Evolutionary conservation across 2,888 invertebrate species (phyloP).

Genomic region (Xestia sexstrigata): DNA sequence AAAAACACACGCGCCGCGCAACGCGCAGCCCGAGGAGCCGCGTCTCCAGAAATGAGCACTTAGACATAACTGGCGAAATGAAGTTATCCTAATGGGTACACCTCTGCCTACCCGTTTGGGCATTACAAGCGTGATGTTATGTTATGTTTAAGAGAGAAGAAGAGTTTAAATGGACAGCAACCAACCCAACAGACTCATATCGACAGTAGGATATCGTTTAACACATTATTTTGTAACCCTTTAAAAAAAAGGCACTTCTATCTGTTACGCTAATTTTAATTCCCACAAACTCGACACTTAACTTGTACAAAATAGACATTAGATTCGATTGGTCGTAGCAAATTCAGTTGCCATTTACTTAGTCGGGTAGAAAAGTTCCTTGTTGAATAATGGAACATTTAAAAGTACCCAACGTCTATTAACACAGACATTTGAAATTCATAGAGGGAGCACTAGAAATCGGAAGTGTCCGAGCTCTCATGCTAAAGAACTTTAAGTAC

Average conservation of each 20-base stretch:
- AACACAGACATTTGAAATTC: constrained; percentile 54
- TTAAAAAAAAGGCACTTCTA: background rate
- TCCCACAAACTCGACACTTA: constrained; percentile 16
- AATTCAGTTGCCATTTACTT: constrained; percentile 35
- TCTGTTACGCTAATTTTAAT: constrained; percentile 1
- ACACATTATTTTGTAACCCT: background rate
- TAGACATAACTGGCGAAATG: too few species aligned
- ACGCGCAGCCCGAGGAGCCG: too few species aligned
- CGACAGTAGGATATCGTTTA: background rate
- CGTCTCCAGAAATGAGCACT: too few species aligned
- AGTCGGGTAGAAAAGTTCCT: constrained; percentile 37
- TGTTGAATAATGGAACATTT: constrained; percentile 56
- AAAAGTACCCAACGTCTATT: constrained; percentile 48
- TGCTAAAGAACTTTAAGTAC: constrained; percentile 46
- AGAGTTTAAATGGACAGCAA: too few species aligned
- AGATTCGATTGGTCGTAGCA: constrained; percentile 22
- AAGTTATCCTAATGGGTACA: too few species aligned
- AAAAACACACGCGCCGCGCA: too few species aligned
- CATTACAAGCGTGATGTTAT: too few species aligned
- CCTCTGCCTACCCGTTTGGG: too few species aligned
- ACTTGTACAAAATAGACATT: constrained; percentile 25
- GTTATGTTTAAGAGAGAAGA: too few species aligned
- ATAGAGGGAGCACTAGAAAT: constrained; percentile 56
- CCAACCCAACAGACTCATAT: too few species aligned
- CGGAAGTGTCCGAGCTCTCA: constrained; percentile 42